Conservation (phyloP, 2,797 vertebrate genomes). For the Benthosema pterotum region DNA sequence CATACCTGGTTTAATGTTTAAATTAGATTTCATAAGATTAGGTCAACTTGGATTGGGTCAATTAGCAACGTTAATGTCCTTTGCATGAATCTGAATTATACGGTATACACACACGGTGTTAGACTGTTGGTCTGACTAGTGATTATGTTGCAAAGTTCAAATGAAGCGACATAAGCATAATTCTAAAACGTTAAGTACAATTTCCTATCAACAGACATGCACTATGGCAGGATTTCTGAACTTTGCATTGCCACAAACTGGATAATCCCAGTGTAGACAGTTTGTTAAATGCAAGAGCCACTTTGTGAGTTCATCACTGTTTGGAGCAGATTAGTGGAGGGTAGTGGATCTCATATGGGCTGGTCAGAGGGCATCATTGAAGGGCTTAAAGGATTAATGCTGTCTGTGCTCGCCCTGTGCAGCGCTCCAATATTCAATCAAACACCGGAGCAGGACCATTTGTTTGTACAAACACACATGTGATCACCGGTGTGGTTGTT, state of each 20-base stretch:
- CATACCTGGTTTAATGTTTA: too few relatives aligned
- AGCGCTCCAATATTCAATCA: constrained; percentile 75
- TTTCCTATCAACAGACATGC: constrained; percentile 57
- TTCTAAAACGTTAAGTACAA: constrained; percentile 33
- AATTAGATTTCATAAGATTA: too few relatives aligned
- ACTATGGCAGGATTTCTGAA: constrained; percentile 63
- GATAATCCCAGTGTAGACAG: constrained; percentile 81
- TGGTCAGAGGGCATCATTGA: constrained; percentile 83
- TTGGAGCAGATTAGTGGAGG: constrained; percentile 81
- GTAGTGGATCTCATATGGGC: constrained; percentile 84
- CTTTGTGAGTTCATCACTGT: constrained; percentile 82
- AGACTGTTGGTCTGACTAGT: too few relatives aligned
- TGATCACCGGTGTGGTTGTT: constrained; percentile 45
- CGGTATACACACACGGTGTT: too few relatives aligned
- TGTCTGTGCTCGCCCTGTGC: constrained; percentile 59
- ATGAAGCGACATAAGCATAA: constrained; percentile 42
- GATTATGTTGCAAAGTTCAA: too few relatives aligned
- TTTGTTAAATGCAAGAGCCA: constrained; percentile 81
- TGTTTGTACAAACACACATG: constrained; percentile 50
- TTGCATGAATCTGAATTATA: too few relatives aligned
- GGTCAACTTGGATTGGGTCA: too few relatives aligned
- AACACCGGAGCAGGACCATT: constrained; percentile 53
- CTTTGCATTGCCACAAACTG: constrained; percentile 65
- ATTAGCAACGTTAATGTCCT: too few relatives aligned
- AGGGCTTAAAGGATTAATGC: constrained; percentile 85